Evolutionary conservation across 2,888 invertebrate genomes (phyloP).

Genomic region (Cacoxenus indagator): DNA sequence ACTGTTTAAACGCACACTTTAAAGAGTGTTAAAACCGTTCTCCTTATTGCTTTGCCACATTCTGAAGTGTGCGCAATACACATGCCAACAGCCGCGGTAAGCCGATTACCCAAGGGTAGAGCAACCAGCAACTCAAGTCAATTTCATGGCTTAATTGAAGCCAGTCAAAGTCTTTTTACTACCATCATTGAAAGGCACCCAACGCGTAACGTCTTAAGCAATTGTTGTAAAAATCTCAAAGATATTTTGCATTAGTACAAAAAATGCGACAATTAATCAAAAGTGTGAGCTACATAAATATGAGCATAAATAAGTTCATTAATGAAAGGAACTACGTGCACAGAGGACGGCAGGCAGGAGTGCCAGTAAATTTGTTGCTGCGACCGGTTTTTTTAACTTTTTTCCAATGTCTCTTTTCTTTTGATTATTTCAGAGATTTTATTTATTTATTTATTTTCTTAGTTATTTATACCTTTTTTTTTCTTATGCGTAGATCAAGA

Average conservation of each 20-base stretch:
- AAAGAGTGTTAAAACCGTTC: background rate
- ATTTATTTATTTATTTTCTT: too few species aligned
- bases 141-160: constrained; percentile 15
- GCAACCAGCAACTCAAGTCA: background rate
- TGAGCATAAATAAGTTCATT: constrained; percentile 37
- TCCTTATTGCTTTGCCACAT: background rate
- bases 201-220: background rate
- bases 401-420: too few species aligned
- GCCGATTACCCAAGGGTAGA: background rate
- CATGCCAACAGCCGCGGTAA: background rate
- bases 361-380: background rate
- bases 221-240: background rate
- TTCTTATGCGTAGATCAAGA: background rate
- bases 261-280: constrained; percentile 49
- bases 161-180: background rate
- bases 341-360: background rate
- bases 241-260: constrained; percentile 6
- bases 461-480: too few species aligned
- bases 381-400: too few species aligned
- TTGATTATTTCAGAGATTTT: too few species aligned
- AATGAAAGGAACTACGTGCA: background rate
- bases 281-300: constrained; percentile 43
- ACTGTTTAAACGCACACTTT: background rate
- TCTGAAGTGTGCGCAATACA: background rate
- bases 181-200: background rate